These are phyloP conservation scores for Pyrrhosoma nymphula DNA, from an alignment of 2,888 invertebrate species.

Conservation along the genomic window DNA sequence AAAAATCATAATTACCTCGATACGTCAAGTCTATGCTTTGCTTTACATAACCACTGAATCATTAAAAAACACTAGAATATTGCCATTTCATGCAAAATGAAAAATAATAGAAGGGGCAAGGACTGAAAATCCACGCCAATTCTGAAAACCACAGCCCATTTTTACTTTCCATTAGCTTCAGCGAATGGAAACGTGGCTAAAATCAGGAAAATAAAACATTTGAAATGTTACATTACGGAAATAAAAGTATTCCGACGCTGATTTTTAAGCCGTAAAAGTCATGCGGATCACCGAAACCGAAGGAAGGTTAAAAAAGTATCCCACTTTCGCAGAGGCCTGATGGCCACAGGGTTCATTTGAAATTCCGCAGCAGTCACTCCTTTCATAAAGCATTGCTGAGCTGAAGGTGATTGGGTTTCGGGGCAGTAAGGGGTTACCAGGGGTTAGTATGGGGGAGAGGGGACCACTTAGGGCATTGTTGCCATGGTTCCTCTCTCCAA, in stretches of 20 bases:
- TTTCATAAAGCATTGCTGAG: slow-evolving; percentile 32
- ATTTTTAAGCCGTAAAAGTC: neutral
- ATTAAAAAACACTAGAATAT: no score
- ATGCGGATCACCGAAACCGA: slow-evolving; percentile 15
- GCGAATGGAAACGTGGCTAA: neutral
- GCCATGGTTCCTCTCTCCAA: neutral
- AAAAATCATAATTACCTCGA: no score
- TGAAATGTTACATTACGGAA: neutral
- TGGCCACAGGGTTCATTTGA: slow-evolving; percentile 20
- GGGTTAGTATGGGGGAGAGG: neutral
- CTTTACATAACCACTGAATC: no score
- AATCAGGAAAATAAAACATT: neutral
- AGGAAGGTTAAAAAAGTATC: neutral
- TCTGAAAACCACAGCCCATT: neutral
- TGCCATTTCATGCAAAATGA: neutral
- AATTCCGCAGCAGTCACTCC: slow-evolving; percentile 27
- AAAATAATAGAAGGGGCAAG: neutral
- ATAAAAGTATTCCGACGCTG: neutral
- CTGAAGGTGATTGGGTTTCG: neutral
- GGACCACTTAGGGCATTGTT: neutral
- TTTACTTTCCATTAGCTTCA: neutral
- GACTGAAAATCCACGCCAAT: neutral
- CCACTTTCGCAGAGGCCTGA: neutral
- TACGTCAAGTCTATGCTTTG: no score
- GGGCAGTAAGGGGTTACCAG: neutral